Base-by-base conservation (phyloP, 2,888 invertebrate genomes). In the Nyleta sp. region DNA sequence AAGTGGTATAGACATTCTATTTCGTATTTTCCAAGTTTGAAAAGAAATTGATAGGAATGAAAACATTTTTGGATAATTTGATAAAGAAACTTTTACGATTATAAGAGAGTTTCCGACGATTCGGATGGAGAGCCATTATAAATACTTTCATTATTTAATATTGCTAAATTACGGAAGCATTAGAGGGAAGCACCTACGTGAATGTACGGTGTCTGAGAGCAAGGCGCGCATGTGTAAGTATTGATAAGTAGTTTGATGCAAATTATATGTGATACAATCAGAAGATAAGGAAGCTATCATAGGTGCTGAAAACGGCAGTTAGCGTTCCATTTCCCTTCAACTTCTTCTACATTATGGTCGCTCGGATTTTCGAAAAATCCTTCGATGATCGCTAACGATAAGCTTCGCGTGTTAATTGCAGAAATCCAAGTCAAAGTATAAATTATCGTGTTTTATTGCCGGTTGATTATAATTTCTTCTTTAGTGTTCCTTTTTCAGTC, bases 291-390 rank as follows among this genome's bases (percentile, higher is more conserved):
- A 75, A 70, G 64, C 64, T 64, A 68, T 75, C 40, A 64, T 48
- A 62, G 70, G 75, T 68, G 75, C 62, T 68, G 75, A 75, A 76
- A 70, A 70, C 75, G 46, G 42, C 64, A 44, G 55, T 76, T 70
- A 76, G 20, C 55, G 68, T 60, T 60, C 18, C 64, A 52, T 64
- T 62, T 68, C 55, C 35, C 50, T 44, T 57, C 55, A 20, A 18
- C 48, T 59, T 53, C 57, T 57, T 17, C 20, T 22, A 46, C 22
- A 44, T 67, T 65, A 65, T 44, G 44, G 38, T 31, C 46, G 13
- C 3, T 33, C 28, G 22, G 13, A 8, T 42, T 24, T 38, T 33
- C 15, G 42, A 73, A 59, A 62, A 65, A 48, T 38, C 15, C 13
- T n/a, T 11, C 65, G 42, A 74, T 74, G 42, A 73, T 73, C 60